phyloP scores from a whole-genome alignment of 1,140 invertebrate genomes.

The Theocolax elegans region DNA sequence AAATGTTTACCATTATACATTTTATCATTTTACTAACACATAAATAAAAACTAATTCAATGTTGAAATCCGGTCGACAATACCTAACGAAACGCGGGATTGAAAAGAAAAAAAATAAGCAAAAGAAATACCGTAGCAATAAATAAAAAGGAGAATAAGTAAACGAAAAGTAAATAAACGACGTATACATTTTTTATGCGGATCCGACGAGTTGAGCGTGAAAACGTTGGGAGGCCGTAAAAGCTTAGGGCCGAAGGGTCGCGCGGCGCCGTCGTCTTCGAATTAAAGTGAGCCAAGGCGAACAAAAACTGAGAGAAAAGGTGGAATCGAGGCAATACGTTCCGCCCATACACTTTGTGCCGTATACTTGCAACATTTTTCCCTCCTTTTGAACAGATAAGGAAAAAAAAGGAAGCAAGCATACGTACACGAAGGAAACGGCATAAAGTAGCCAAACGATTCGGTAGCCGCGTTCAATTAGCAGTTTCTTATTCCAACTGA shows the following conservation, averaged over 20 bases:
- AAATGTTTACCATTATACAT: too few species aligned
- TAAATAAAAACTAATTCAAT: too few species aligned
- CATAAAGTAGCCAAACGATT: background rate
- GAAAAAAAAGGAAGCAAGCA: background rate
- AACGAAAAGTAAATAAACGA: slow-evolving; percentile 10
- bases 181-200: slow-evolving; percentile 9
- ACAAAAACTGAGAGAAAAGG: slow-evolving; percentile 6
- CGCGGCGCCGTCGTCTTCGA: background rate
- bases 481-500: slow-evolving; percentile 26
- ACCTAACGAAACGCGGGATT: too few species aligned
- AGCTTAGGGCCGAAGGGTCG: too few species aligned
- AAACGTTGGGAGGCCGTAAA: too few species aligned
- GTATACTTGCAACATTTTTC: background rate
- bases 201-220: background rate
- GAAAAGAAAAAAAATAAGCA: too few species aligned
- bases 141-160: slow-evolving; percentile 9
- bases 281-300: slow-evolving; percentile 17
- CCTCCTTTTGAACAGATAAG: background rate
- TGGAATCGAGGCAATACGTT: slow-evolving; percentile 4
- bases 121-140: too few species aligned
- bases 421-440: background rate
- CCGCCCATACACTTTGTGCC: slow-evolving; percentile 34
- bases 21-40: too few species aligned
- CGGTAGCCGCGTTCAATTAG: slow-evolving; percentile 37
- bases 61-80: too few species aligned